phyloP scores from a whole-genome alignment of 2,888 invertebrate genomes.

The Digitonthophagus gazella region DNA sequence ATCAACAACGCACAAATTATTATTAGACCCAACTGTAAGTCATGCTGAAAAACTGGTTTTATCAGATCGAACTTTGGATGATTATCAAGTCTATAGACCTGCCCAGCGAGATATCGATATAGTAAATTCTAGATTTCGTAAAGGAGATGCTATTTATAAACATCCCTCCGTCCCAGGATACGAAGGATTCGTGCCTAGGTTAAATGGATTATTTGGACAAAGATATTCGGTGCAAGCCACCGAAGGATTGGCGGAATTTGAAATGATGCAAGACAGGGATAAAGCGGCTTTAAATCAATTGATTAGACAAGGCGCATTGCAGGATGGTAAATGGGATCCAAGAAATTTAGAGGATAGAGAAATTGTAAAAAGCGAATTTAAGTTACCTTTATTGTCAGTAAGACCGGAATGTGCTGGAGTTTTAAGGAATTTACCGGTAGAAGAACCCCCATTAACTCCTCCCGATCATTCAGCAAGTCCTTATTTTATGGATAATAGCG shows the following conservation, averaged over 20 bases:
- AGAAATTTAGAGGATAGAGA: constrained; percentile 61
- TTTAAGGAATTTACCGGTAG: constrained; percentile 59
- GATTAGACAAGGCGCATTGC: constrained; percentile 59
- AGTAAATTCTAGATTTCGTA: constrained; percentile 62
- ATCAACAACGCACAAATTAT: constrained; percentile 68
- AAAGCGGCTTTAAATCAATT: constrained; percentile 60
- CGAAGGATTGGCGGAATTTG: constrained; percentile 71
- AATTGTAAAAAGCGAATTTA: constrained; percentile 68
- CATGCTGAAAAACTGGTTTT: constrained; percentile 70
- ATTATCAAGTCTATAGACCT: constrained; percentile 65
- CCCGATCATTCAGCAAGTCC: constrained; percentile 61
- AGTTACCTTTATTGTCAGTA: constrained; percentile 66
- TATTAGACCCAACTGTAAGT: constrained; percentile 70
- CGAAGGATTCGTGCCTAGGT: constrained; percentile 68
- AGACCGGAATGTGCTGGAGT: constrained; percentile 68
- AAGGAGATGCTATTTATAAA: constrained; percentile 67
- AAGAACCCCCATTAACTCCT: constrained; percentile 60
- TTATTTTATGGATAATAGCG: constrained; percentile 64
- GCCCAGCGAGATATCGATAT: constrained; percentile 64
- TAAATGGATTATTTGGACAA: constrained; percentile 67
- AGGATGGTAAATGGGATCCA: constrained; percentile 63
- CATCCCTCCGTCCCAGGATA: constrained; percentile 75
- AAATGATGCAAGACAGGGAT: constrained; percentile 60
- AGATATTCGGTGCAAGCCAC: constrained; percentile 70
- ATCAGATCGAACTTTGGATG: constrained; percentile 62